Conservation (phyloP, 2,888 invertebrate genomes). For the Melipona beecheii region DNA sequence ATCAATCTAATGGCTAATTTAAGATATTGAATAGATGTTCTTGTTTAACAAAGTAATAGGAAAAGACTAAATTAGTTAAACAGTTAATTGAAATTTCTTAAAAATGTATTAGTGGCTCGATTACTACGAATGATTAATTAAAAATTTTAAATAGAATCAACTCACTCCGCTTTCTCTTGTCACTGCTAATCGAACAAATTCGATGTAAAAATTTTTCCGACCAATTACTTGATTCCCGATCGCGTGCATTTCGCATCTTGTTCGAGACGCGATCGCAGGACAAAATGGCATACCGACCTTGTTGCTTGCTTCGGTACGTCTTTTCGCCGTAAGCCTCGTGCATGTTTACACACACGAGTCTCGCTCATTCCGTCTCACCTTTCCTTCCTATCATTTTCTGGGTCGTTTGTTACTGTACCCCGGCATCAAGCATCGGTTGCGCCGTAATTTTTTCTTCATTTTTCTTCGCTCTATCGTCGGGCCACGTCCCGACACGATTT, state of each 20-base stretch:
- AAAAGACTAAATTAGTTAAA: no score
- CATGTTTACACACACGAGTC: constrained; percentile 40
- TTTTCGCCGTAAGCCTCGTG: constrained; percentile 29
- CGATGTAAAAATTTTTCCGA: background rate
- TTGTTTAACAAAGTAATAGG: no score
- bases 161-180: no score
- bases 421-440: background rate
- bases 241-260: background rate
- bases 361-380: constrained; percentile 32
- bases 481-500: background rate
- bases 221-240: background rate
- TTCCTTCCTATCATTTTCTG: constrained; percentile 51
- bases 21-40: no score
- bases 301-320: constrained; percentile 38
- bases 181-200: background rate
- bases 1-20: no score
- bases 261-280: constrained; percentile 12
- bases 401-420: constrained; percentile 52
- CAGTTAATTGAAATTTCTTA: no score
- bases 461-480: background rate
- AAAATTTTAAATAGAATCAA: no score
- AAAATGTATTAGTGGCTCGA: no score
- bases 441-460: constrained; percentile 36
- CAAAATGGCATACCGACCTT: constrained; percentile 22
- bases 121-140: no score